A percentile compares a stretch with the other conserved stretches of the same genome.
These are phyloP conservation scores for Drosophila longiperda DNA, from an alignment of 2,888 invertebrate genomes.

Conservation along the genomic window DNA sequence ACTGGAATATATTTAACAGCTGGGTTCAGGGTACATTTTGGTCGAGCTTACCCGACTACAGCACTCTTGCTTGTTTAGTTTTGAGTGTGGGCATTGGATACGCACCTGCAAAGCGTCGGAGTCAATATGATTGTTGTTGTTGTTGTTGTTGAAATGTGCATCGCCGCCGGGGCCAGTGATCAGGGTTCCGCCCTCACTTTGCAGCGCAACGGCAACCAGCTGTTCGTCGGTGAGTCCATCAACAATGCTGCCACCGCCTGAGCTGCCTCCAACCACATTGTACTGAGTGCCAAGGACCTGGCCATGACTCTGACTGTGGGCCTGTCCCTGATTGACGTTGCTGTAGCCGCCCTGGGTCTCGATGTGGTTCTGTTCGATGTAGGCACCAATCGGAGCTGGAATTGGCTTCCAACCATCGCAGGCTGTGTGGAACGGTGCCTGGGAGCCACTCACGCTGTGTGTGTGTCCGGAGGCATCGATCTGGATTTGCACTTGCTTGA, in stretches of 20 bases:
- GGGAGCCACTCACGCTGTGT: slow-evolving; percentile 79
- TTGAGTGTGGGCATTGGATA: not conserved
- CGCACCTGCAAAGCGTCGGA: slow-evolving; percentile 65
- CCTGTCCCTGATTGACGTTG: slow-evolving; percentile 70
- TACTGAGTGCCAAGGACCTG: slow-evolving; percentile 54
- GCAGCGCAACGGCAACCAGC: slow-evolving; percentile 83
- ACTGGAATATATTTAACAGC: too few species aligned
- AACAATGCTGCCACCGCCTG: slow-evolving; percentile 48
- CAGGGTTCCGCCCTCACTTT: slow-evolving; percentile 58
- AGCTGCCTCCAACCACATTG: slow-evolving; percentile 26
- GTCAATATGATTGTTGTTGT: slow-evolving; percentile 73
- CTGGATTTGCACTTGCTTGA: slow-evolving; percentile 86
- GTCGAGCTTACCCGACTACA: too few species aligned
- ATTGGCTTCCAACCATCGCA: slow-evolving; percentile 96
- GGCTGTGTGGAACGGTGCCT: slow-evolving; percentile 83
- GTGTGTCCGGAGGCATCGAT: slow-evolving; percentile 81
- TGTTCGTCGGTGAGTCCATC: slow-evolving; percentile 83
- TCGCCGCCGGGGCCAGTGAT: slow-evolving; percentile 63
- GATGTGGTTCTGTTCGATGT: slow-evolving; percentile 80
- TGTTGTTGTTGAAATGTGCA: slow-evolving; percentile 62
- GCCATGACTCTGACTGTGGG: slow-evolving; percentile 2
- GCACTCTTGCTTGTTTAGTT: not conserved
- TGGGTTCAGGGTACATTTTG: too few species aligned
- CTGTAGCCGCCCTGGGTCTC: slow-evolving; percentile 83
- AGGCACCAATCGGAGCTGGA: slow-evolving; percentile 87